Percentiles rank a stretch among this genome's conserved stretches.
phyloP scores from a whole-genome alignment of 2,113 vertebrate species.

The Jaculus jaculus region DNA sequence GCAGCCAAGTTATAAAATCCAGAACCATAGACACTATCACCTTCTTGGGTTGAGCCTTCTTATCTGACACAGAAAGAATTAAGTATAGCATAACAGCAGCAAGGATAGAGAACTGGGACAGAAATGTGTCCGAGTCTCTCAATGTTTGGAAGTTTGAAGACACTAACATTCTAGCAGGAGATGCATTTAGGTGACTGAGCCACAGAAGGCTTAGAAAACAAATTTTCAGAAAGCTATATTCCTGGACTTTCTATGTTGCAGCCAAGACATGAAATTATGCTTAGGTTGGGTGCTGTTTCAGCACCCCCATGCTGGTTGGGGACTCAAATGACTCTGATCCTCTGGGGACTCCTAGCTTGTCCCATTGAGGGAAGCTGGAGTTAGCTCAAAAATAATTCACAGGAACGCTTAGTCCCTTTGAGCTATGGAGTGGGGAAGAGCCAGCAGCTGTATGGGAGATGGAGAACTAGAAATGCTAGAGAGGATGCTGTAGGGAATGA shows the following conservation, averaged over 20 bases:
- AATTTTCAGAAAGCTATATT: not conserved
- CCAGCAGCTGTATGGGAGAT: not conserved
- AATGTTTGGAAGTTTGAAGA: not conserved
- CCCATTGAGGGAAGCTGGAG: not conserved
- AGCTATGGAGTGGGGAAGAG: not conserved
- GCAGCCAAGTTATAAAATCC: not conserved
- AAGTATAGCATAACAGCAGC: not conserved
- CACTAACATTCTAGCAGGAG: not conserved
- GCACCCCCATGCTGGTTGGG: not conserved
- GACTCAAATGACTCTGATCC: not conserved
- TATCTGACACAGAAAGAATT: not conserved
- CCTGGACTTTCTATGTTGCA: not conserved
- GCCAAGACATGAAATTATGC: not conserved
- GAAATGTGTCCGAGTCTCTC: not conserved
- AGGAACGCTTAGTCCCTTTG: not conserved
- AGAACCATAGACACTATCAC: not conserved
- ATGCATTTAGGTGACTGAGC: not conserved
- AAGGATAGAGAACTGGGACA: not conserved
- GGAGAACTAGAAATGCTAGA: not conserved
- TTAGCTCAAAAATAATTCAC: not conserved
- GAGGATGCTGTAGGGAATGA: not conserved
- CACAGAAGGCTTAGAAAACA: not conserved
- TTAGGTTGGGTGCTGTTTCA: not conserved
- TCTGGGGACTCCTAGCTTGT: not conserved
- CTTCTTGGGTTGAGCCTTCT: not conserved